Evolutionary conservation across 2,113 vertebrate genomes (phyloP).

Genomic region (Sminthopsis crassicaudata): DNA sequence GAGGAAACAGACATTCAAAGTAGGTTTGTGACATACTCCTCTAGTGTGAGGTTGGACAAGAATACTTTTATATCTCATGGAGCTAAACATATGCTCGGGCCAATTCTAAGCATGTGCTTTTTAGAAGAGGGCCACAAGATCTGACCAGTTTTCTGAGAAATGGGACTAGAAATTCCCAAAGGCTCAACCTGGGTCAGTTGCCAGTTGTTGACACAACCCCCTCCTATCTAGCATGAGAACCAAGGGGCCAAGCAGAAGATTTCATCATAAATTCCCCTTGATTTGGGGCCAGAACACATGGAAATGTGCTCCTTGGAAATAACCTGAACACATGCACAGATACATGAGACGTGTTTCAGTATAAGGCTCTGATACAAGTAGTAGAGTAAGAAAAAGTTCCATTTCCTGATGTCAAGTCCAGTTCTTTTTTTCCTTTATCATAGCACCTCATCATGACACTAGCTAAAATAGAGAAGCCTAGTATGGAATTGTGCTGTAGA

Average conservation of each 20-base stretch:
- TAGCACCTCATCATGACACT: no score
- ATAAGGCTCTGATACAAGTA: neutral
- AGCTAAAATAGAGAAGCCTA: conserved; percentile 71
- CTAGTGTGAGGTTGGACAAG: neutral
- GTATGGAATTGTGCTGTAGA: conserved; percentile 60
- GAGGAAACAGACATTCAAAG: neutral
- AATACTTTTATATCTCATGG: neutral
- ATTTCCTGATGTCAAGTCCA: neutral
- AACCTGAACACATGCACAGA: neutral
- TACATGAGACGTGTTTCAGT: neutral
- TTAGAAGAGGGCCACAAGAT: neutral
- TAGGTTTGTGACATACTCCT: neutral
- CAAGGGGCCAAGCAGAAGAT: neutral
- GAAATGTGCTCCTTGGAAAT: neutral
- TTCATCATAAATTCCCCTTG: neutral
- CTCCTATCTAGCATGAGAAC: neutral
- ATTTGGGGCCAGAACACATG: neutral
- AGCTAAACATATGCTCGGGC: neutral
- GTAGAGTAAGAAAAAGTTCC: neutral
- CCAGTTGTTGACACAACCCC: neutral
- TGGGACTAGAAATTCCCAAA: no score
- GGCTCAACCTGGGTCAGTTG: no score
- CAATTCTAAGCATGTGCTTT: neutral
- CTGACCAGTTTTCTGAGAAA: neutral
- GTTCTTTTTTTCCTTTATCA: neutral